phyloP scores from a whole-genome alignment of 1,140 invertebrate genomes.

The Zophobas atratus region DNA sequence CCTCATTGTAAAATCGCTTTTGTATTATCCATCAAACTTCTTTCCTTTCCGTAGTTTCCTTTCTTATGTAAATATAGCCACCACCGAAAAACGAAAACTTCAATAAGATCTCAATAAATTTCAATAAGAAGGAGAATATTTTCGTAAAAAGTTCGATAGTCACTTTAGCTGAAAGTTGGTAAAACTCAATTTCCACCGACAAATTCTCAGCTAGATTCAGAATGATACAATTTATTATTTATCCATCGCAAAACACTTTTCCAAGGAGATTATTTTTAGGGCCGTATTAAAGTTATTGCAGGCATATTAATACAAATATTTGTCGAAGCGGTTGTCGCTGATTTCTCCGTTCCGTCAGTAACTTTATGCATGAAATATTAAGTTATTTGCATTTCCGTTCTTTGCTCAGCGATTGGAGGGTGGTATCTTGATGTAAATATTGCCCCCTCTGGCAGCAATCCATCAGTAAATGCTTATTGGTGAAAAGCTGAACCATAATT shows the following conservation, averaged over 20 bases:
- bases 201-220: conserved; percentile 5
- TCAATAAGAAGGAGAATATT: conserved; percentile 22
- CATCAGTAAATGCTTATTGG: conserved; percentile 53
- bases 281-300: conserved; percentile 35
- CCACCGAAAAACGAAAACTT: conserved; percentile 34
- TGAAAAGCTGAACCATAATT: conserved; percentile 43
- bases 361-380: conserved; percentile 47
- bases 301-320: conserved; percentile 39
- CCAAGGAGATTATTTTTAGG: neutral
- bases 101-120: conserved; percentile 29
- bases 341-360: conserved; percentile 34
- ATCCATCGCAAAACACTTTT: neutral
- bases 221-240: conserved; percentile 25
- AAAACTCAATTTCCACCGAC: conserved; percentile 24
- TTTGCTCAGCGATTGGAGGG: conserved; percentile 43
- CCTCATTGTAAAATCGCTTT: conserved; percentile 13
- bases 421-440: conserved; percentile 52
- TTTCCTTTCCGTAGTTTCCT: neutral
- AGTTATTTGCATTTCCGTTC: conserved; percentile 51
- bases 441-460: conserved; percentile 47
- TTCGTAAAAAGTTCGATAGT: conserved; percentile 24
- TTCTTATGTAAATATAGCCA: conserved; percentile 22
- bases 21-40: conserved; percentile 22
- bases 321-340: conserved; percentile 8
- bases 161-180: conserved; percentile 38